phyloP scores from a whole-genome alignment of 2,113 vertebrate species.

The Passer domesticus region DNA sequence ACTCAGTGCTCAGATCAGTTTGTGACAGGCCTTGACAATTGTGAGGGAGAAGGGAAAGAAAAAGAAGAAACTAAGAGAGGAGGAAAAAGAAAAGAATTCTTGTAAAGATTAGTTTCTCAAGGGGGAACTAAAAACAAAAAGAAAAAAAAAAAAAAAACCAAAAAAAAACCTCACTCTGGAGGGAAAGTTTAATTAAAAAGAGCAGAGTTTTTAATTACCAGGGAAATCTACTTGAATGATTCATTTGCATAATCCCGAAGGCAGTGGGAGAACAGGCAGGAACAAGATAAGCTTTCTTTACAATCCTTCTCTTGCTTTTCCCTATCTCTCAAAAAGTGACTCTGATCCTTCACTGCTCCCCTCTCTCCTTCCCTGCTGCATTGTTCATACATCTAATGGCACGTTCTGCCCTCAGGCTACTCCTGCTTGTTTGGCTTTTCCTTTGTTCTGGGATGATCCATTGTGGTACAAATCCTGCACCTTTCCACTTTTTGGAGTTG shows the following conservation, averaged over 20 bases:
- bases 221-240: slow-evolving; percentile 69
- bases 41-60: background rate
- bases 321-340: slow-evolving; percentile 25
- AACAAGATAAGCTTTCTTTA: slow-evolving; percentile 60
- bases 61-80: background rate
- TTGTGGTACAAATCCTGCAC: background rate
- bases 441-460: background rate
- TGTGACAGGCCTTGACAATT: background rate
- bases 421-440: background rate
- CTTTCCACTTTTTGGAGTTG: background rate
- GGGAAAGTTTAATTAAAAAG: slow-evolving; percentile 75
- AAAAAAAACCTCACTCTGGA: background rate
- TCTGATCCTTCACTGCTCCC: background rate
- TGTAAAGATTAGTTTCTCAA: slow-evolving; percentile 38
- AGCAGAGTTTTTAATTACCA: slow-evolving; percentile 72
- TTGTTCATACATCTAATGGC: background rate
- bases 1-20: background rate
- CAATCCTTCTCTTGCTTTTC: slow-evolving; percentile 20
- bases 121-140: background rate
- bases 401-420: background rate
- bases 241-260: slow-evolving; percentile 67
- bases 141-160: rapidly evolving
- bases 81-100: background rate
- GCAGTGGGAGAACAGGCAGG: slow-evolving; percentile 54
- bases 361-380: background rate